Base-by-base conservation (phyloP, 2,888 invertebrate genomes). In the Nomada hirtipes region DNA sequence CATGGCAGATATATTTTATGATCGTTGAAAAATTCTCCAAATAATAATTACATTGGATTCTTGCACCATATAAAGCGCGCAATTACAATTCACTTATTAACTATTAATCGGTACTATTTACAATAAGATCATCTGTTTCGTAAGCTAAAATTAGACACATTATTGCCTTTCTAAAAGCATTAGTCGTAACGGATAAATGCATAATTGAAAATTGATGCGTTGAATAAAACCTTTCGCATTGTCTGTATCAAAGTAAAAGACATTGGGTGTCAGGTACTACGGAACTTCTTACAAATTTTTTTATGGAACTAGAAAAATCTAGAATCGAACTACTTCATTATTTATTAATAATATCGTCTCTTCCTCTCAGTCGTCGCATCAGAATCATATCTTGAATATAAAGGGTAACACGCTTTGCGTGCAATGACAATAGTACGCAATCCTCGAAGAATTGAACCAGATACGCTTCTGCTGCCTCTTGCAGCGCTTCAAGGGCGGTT, bases 401-500 rank as follows among this genome's bases (percentile, higher is more conserved):
- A 1, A 95, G 80, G 0, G 95, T 95, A 0, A 94, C 92, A 2
- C 95, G 91, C 23, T 93, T 93, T 0, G 95, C 94, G 85, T 95
- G 95, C 2, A 91, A 68, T 0, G 95, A 91, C 15, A 94, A 91
- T 65, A 94, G 76, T 57, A 94, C 89, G 0, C 94, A 91, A 86
- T 95, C 95, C 78, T 94, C 93, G 55, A 95, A 94, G 20, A 94
- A 92, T 83, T 94, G 94, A 0, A 94, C 93, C 3, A 95, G 13
- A 82, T 94, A 95, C 82, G 94, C 92, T 90, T 95, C 95, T 0
- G 93, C 74, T 1, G 95, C 91, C 82, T 94, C 94, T 86, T 95
- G 95, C 42, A 95, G 76, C 0, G 95, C 95, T 80, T 92, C 89
- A 18, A 95, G 69, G 0, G 95, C 95, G 1, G 85, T 57, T 0